A percentile compares a stretch with the other conserved stretches of the same genome.
Conservation (phyloP, 2,888 invertebrate genomes). For the Apocheima hispidaria region DNA sequence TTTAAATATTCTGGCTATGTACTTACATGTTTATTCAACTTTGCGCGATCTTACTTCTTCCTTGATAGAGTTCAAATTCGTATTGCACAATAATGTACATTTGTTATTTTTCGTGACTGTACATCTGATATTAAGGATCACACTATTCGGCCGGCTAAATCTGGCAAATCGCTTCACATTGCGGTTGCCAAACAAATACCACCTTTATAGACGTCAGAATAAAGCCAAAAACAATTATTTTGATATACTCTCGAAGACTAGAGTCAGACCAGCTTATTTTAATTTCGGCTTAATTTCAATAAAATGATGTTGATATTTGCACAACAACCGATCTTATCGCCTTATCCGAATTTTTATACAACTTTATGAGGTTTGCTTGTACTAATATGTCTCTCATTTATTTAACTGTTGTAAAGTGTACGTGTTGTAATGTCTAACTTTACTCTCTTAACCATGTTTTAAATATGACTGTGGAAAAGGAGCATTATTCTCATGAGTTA, state of each 20-base stretch:
- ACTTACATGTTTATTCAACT: conserved; percentile 1
- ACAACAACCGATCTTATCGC: conserved; percentile 63
- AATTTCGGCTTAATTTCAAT: background rate
- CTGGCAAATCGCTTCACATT: background rate
- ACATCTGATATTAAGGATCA: background rate
- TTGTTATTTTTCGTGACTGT: conserved; percentile 11
- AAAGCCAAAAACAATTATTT: no score
- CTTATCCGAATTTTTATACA: conserved; percentile 69
- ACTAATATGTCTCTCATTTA: conserved; percentile 47
- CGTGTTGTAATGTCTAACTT: conserved; percentile 33
- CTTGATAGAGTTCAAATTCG: background rate
- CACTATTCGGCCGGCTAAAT: background rate
- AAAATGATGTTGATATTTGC: background rate
- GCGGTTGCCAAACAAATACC: background rate
- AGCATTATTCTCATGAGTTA: conserved; percentile 14
- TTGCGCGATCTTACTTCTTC: background rate
- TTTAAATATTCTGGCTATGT: background rate
- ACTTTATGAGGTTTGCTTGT: conserved; percentile 56
- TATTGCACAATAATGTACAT: background rate
- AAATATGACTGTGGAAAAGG: conserved; percentile 14
- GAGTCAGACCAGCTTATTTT: no score
- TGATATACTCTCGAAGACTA: background rate
- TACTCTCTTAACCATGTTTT: conserved; percentile 4
- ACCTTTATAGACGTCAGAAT: background rate
- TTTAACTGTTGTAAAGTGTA: conserved; percentile 40